Percentiles rank a stretch among this genome's conserved stretches.
Evolutionary conservation across 2,113 vertebrate genomes (phyloP).

Genomic region (Anseranas semipalmata): DNA sequence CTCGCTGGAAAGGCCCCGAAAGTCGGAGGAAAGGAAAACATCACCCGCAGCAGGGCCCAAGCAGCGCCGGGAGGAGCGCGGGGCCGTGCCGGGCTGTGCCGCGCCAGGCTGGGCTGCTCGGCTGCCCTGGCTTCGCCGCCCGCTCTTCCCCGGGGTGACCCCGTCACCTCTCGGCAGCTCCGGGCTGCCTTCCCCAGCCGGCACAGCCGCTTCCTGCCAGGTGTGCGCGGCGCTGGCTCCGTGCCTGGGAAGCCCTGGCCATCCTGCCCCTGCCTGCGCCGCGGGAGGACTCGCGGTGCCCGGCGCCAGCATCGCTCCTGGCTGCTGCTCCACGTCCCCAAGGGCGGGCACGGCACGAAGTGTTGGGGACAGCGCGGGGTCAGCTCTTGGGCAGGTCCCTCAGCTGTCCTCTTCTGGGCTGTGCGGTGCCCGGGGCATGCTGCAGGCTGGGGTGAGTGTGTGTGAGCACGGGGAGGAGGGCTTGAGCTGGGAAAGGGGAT

Average conservation of each 20-base stretch:
- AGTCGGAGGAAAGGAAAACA: slow-evolving; percentile 70
- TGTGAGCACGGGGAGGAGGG: neutral
- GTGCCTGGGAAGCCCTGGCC: slow-evolving; percentile 44
- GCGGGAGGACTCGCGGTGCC: neutral
- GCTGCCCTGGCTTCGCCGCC: neutral
- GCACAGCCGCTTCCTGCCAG: slow-evolving; percentile 40
- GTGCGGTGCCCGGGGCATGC: neutral
- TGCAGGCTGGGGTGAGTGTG: neutral
- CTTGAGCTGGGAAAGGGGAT: neutral
- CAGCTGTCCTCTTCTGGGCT: neutral
- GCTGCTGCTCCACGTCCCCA: neutral
- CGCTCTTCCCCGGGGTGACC: slow-evolving; percentile 47
- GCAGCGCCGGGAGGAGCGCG: neutral
- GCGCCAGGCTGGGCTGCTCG: neutral
- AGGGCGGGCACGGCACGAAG: rapidly evolving
- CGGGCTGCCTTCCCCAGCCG: slow-evolving; percentile 19
- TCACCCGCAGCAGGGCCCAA: slow-evolving; percentile 13
- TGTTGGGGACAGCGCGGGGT: neutral
- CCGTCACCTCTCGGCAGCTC: slow-evolving; percentile 58
- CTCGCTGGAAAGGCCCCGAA: slow-evolving; percentile 62
- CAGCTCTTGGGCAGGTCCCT: neutral
- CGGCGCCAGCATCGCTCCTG: neutral
- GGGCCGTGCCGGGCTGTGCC: neutral
- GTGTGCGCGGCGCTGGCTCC: slow-evolving; percentile 58
- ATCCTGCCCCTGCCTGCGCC: slow-evolving; percentile 33